A percentile compares a stretch with the other conserved stretches of the same genome.
phyloP scores from a whole-genome alignment of 2,888 invertebrate genomes.

The Nycteola revayana region DNA sequence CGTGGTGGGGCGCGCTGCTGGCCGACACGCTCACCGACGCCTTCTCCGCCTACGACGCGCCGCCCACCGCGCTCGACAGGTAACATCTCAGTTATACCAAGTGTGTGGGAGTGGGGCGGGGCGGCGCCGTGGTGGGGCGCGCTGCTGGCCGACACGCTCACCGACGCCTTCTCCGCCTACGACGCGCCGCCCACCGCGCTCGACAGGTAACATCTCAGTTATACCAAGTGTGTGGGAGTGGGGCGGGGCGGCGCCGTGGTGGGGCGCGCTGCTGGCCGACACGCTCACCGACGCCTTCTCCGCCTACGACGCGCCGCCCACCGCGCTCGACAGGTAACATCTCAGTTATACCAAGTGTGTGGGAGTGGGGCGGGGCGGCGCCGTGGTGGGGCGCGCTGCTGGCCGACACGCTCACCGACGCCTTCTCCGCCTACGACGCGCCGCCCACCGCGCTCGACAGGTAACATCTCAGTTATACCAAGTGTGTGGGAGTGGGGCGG shows the following conservation, averaged over 20 bases:
- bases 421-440: constrained; percentile 90
- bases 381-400: constrained; percentile 96
- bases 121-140: constrained; percentile 94
- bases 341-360: no score
- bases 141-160: constrained; percentile 92
- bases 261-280: constrained; percentile 95
- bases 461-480: no score
- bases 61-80: constrained; percentile 94
- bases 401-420: constrained; percentile 89
- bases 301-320: constrained; percentile 88
- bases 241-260: constrained; percentile 91
- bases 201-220: constrained; percentile 92
- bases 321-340: constrained; percentile 93
- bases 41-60: constrained; percentile 89
- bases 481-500: no score
- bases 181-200: constrained; percentile 91
- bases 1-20: constrained; percentile 96
- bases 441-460: constrained; percentile 93
- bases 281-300: constrained; percentile 90
- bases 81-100: no score
- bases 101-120: no score
- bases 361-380: constrained; percentile 87
- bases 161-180: constrained; percentile 89
- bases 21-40: constrained; percentile 90
- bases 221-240: no score